Evolutionary conservation across 1,140 invertebrate species (phyloP).

Genomic region (Lycorma delicatula): DNA sequence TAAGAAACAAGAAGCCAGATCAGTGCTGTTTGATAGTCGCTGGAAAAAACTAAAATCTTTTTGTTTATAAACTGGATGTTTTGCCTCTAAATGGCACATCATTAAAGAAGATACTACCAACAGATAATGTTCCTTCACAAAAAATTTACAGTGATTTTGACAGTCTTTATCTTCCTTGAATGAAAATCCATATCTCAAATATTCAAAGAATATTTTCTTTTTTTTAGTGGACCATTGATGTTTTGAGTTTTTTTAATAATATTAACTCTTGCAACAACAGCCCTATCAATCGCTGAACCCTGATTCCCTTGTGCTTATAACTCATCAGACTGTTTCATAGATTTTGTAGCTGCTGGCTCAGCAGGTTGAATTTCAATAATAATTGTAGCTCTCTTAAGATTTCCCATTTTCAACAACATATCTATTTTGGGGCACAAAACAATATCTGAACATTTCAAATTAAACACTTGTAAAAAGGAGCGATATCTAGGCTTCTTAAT

Average conservation of each 20-base stretch:
- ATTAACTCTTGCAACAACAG: background rate
- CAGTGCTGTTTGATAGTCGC: background rate
- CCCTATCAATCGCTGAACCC: background rate
- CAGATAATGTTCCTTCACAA: conserved; percentile 5
- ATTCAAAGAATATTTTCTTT: background rate
- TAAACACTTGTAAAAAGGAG: too few species aligned
- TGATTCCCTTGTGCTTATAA: background rate
- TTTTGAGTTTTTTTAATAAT: background rate
- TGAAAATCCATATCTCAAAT: conserved; percentile 15
- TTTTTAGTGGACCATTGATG: background rate
- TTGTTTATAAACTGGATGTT: conserved; percentile 7
- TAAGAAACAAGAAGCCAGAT: background rate
- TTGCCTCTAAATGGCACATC: conserved; percentile 6
- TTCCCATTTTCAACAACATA: too few species aligned
- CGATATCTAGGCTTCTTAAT: too few species aligned
- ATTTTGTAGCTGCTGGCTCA: too few species aligned
- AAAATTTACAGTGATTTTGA: conserved; percentile 11
- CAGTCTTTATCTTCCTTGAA: conserved; percentile 7
- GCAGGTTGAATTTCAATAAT: too few species aligned
- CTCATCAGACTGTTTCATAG: too few species aligned
- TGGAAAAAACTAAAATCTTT: conserved; percentile 3
- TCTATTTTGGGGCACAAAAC: too few species aligned
- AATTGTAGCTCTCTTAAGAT: too few species aligned
- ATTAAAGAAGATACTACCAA: conserved; percentile 8
- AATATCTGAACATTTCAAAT: too few species aligned